Evolutionary conservation across 2,888 invertebrate species (phyloP).

Genomic region (Cancer borealis): DNA sequence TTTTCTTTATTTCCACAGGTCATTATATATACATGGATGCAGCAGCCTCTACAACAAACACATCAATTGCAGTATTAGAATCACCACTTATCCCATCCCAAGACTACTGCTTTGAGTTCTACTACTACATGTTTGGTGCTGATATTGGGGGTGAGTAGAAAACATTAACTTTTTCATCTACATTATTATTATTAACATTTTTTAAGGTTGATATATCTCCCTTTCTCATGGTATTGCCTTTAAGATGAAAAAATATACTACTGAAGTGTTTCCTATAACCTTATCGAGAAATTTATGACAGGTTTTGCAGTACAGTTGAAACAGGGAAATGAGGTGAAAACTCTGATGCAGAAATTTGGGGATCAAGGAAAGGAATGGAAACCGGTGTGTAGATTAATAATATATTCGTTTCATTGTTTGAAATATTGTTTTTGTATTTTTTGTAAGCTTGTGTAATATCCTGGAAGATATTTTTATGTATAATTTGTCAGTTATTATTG

Average conservation of each 20-base stretch:
- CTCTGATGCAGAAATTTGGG: slow-evolving; percentile 44
- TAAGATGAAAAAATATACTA: background rate
- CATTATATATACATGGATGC: slow-evolving; percentile 74
- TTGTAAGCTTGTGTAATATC: background rate
- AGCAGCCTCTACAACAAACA: background rate
- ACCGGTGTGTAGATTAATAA: slow-evolving; percentile 48
- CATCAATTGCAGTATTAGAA: slow-evolving; percentile 56
- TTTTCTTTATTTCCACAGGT: slow-evolving; percentile 44
- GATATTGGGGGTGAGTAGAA: slow-evolving; percentile 70
- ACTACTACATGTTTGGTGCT: slow-evolving; percentile 71
- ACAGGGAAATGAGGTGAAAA: background rate
- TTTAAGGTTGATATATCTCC: background rate
- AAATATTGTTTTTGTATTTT: background rate
- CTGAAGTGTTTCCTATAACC: background rate
- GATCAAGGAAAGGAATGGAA: slow-evolving; percentile 65
- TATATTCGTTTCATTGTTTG: background rate
- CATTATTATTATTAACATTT: background rate
- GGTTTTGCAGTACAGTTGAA: slow-evolving; percentile 55
- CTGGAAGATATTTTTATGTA: background rate
- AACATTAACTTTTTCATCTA: background rate
- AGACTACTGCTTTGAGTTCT: slow-evolving; percentile 71
- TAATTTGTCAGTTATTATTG: background rate
- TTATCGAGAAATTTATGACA: background rate
- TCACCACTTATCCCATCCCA: slow-evolving; percentile 51
- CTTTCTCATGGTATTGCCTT: background rate